phyloP scores from a whole-genome alignment of 2,888 invertebrate genomes.

The Meiosimyza platycephala region DNA sequence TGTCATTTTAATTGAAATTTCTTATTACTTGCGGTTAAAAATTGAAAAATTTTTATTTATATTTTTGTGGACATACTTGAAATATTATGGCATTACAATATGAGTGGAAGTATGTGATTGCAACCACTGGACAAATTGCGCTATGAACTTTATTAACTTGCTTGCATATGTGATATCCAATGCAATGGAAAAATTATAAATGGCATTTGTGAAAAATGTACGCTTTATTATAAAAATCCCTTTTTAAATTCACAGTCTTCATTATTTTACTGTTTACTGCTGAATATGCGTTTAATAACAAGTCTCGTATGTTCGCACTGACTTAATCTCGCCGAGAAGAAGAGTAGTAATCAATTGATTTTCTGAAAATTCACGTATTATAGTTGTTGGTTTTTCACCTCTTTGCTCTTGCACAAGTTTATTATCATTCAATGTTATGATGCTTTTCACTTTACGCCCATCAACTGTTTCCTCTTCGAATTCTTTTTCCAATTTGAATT shows the following conservation, averaged over 20 bases:
- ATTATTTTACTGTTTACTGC: too few species aligned
- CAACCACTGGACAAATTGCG: too few species aligned
- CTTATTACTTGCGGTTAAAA: conserved; percentile 31
- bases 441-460: conserved; percentile 80
- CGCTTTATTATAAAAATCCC: too few species aligned
- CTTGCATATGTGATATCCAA: too few species aligned
- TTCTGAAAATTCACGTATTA: conserved; percentile 80
- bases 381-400: conserved; percentile 75
- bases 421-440: conserved; percentile 75
- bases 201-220: too few species aligned
- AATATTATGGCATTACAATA: too few species aligned
- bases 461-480: conserved; percentile 93
- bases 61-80: too few species aligned
- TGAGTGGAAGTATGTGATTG: too few species aligned
- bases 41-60: conserved; percentile 22
- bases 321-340: conserved; percentile 78
- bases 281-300: too few species aligned
- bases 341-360: conserved; percentile 78
- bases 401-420: conserved; percentile 86
- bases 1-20: conserved; percentile 61
- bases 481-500: conserved; percentile 86
- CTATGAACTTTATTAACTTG: too few species aligned
- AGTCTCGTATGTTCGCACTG: conserved; percentile 80
- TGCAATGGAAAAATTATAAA: too few species aligned
- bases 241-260: too few species aligned